Conservation (phyloP, 2,888 invertebrate genomes). For the Latrodectus elegans region DNA sequence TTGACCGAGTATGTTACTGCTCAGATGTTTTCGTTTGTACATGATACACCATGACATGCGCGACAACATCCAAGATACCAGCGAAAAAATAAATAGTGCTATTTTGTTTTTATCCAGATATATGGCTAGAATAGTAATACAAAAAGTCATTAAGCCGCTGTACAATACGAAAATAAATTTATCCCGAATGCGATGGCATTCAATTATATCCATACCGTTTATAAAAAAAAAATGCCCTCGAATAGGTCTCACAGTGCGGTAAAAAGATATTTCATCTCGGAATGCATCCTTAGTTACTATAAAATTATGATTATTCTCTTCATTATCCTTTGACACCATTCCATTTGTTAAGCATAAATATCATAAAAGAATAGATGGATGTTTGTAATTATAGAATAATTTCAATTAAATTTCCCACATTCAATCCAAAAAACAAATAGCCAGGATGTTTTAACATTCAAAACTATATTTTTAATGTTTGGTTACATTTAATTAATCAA, state of each 20-base stretch:
- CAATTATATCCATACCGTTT: slow-evolving; percentile 1
- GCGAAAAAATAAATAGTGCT: background rate
- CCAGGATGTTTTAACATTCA: too few species aligned
- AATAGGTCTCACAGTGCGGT: background rate
- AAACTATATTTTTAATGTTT: too few species aligned
- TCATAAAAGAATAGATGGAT: too few species aligned
- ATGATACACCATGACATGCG: slow-evolving; percentile 9
- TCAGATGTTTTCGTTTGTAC: background rate
- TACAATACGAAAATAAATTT: slow-evolving; percentile 7
- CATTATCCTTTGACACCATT: too few species aligned
- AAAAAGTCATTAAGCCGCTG: slow-evolving; percentile 2
- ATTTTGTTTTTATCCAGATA: background rate
- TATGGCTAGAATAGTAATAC: background rate
- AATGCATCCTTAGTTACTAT: background rate
- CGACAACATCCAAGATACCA: background rate
- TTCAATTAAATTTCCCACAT: too few species aligned
- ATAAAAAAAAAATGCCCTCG: slow-evolving; percentile 15
- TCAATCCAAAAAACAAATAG: too few species aligned
- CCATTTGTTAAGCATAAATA: too few species aligned
- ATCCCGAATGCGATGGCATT: background rate
- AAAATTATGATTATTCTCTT: background rate
- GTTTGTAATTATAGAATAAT: too few species aligned
- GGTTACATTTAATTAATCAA: too few species aligned
- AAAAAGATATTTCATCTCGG: background rate
- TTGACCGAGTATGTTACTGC: background rate